These are phyloP conservation scores for Paramormyrops hopkinsi DNA, from an alignment of 2,797 vertebrate genomes.

Conservation along the genomic window DNA sequence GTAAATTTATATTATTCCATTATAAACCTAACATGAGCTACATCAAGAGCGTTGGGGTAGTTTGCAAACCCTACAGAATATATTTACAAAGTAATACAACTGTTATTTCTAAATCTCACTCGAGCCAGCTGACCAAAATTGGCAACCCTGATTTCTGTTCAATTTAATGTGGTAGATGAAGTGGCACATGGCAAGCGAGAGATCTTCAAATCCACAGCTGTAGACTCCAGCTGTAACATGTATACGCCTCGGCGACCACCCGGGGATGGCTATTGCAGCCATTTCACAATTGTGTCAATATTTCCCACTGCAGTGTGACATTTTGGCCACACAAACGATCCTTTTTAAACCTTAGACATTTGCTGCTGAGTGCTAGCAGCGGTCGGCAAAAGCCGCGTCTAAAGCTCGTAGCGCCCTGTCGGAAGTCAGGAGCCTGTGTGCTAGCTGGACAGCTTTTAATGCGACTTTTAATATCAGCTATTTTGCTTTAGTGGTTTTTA, in stretches of 20 bases:
- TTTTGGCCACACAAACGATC: not conserved
- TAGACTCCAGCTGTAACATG: not conserved
- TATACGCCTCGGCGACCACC: not conserved
- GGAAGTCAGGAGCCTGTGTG: not conserved
- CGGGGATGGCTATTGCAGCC: not conserved
- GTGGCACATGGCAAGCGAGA: not conserved
- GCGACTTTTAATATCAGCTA: not conserved
- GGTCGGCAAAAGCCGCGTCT: not conserved
- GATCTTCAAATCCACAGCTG: not conserved
- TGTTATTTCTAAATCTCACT: not conserved
- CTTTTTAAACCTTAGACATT: not conserved
- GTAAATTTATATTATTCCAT: too few relatives aligned
- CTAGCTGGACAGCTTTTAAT: not conserved
- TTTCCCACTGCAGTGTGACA: not conserved
- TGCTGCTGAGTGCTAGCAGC: not conserved
- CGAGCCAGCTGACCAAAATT: not conserved
- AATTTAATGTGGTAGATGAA: not conserved
- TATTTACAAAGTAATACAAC: not conserved
- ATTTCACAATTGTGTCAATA: conserved; percentile 1
- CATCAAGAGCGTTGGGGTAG: not conserved
- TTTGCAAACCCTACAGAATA: not conserved
- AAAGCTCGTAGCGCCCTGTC: not conserved
- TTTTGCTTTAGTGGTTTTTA: not conserved
- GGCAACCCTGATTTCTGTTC: not conserved
- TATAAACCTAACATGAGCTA: not conserved